Base-by-base conservation (phyloP, 2,888 invertebrate species). In the Nephrotoma guestfalica region DNA sequence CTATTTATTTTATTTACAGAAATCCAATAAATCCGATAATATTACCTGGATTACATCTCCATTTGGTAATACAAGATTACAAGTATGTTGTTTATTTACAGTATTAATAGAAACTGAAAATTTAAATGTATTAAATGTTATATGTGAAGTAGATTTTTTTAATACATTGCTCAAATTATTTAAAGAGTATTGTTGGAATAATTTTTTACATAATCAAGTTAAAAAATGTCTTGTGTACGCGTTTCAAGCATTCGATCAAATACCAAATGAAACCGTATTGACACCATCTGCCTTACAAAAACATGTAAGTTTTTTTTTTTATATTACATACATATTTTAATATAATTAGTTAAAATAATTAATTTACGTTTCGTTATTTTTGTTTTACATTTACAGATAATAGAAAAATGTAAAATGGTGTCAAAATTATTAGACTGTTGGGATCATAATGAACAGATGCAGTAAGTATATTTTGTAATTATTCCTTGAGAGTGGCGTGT, bases 131-230 rank as follows among this genome's bases (percentile, higher is more conserved):
- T 93, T 95, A 90, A 92, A 93, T 90, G 95, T 95, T 87, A 90
- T 91, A 87, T 91, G 91, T 88, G 89, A 90, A 88, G 91, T 92
- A 91, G 94, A 93, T 88, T 94, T 94, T 71, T 93, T 94, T 89
- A 92, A 92, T 89, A 92, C 94, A 89, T 92, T 96, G 89, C 92
- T 98, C 94, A 96, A 97, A 91, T 93, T 98, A 92, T 96, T 97
- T 93, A 97, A 98, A 93, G 93, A 94, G 91, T 97, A 96, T 93
- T 94, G 95, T 88, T 96, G 97, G 96, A 98, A 99, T 93, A 98
- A 98, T 93, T 98, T 99, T 93, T 93, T 99, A 90, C 98, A 99
- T 92, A 96, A 96, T 88, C 96, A 97, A 92, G 96, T 97, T 88
- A 95, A 95, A 91, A 94, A 95, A 91, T 95, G 96, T 91, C 92